phyloP scores from a whole-genome alignment of 2,113 vertebrate species.

The Engystomops pustulosus region DNA sequence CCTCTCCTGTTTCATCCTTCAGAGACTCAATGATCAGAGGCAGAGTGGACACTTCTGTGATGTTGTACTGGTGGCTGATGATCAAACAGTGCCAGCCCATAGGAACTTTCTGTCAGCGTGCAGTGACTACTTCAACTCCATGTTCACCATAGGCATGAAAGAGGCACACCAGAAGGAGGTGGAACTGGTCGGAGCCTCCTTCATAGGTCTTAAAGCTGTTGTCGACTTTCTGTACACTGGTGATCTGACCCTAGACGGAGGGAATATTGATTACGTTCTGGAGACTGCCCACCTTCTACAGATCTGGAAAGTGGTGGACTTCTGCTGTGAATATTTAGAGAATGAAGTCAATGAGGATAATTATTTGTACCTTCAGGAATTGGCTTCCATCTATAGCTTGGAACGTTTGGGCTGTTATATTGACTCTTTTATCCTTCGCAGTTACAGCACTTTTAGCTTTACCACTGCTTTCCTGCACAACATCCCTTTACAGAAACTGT shows the following conservation, averaged over 20 bases:
- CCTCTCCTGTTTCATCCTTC: conserved; percentile 79
- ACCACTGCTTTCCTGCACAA: conserved; percentile 84
- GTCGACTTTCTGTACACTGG: conserved; percentile 93
- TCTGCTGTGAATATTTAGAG: conserved; percentile 95
- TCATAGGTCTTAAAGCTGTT: conserved; percentile 85
- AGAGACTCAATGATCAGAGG: conserved; percentile 89
- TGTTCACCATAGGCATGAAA: conserved; percentile 94
- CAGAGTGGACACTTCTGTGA: conserved; percentile 86
- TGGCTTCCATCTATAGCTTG: conserved; percentile 91
- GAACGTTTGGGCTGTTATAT: conserved; percentile 86
- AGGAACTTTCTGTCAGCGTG: conserved; percentile 87
- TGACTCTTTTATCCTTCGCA: conserved; percentile 85
- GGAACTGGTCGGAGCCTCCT: conserved; percentile 87
- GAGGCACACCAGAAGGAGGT: conserved; percentile 91
- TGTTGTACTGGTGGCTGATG: conserved; percentile 86
- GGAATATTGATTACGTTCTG: conserved; percentile 87
- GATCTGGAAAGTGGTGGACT: conserved; percentile 91
- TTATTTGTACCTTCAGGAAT: conserved; percentile 91
- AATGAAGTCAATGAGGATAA: conserved; percentile 90
- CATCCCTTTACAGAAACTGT: conserved; percentile 83
- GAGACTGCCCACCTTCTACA: conserved; percentile 92
- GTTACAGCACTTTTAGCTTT: conserved; percentile 84
- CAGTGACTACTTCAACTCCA: conserved; percentile 95
- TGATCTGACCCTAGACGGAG: conserved; percentile 85
- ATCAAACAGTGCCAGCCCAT: conserved; percentile 83